Evolutionary conservation across 2,113 vertebrate species (phyloP).

Genomic region (Ochotona curzoniae): DNA sequence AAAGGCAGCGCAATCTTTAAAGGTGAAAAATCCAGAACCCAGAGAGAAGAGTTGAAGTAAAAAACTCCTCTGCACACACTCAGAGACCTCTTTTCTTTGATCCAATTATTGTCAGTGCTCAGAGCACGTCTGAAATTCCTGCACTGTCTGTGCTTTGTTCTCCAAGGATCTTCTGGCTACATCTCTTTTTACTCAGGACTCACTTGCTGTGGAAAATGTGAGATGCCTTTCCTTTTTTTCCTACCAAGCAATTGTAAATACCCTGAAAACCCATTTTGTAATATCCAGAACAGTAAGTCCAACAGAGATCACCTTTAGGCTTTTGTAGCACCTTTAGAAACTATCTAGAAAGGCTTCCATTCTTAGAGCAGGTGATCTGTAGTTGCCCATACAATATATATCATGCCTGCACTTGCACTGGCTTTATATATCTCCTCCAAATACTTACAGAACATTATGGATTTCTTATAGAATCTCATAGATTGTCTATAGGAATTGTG

Average conservation of each 20-base stretch:
- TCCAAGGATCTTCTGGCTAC: neutral
- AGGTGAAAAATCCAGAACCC: neutral
- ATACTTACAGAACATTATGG: conserved; percentile 29
- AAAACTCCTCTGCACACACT: neutral
- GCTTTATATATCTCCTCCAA: conserved; percentile 35
- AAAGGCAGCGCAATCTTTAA: neutral
- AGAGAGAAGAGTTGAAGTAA: neutral
- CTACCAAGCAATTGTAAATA: neutral
- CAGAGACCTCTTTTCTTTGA: neutral
- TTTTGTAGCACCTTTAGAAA: neutral
- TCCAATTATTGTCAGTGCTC: neutral
- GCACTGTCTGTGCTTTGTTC: neutral
- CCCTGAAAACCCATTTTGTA: neutral
- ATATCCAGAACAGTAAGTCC: neutral
- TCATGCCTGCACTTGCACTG: neutral
- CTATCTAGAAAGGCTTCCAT: neutral
- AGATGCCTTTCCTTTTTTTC: neutral
- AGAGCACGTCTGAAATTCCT: neutral
- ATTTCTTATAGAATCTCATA: conserved; percentile 47
- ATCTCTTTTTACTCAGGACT: neutral
- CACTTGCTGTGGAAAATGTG: neutral
- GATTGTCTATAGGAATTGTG: neutral
- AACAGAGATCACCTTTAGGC: neutral
- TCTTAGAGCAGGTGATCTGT: conserved; percentile 1
- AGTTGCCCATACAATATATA: conserved; percentile 1